A percentile compares a stretch with the other conserved stretches of the same genome.
These are phyloP conservation scores for Macrotrachela quadricornifera DNA, from an alignment of 1,140 invertebrate species.

Conservation along the genomic window DNA sequence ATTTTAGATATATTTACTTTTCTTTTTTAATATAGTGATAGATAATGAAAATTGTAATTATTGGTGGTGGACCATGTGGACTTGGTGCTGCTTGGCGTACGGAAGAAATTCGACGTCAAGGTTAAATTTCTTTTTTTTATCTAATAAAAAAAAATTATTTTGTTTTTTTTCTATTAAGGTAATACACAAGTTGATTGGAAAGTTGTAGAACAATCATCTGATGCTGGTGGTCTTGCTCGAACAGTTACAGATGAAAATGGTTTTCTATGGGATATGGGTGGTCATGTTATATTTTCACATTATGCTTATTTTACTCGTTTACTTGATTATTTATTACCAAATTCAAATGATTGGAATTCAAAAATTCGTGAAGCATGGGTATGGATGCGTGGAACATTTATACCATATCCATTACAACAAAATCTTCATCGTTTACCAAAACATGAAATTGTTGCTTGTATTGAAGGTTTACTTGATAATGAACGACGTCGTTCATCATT, in stretches of 20 bases:
- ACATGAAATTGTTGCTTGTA: background rate
- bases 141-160: background rate
- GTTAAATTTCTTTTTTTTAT: conserved; percentile 10
- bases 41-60: conserved; percentile 14
- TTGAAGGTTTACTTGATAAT: background rate
- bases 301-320: background rate
- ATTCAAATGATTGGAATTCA: background rate
- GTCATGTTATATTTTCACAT: conserved; percentile 19
- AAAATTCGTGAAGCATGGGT: background rate
- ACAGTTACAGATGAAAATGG: conserved; percentile 19
- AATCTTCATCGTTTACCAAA: conserved; percentile 1
- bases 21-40: too few species aligned
- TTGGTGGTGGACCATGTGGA: conserved; percentile 15
- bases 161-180: background rate
- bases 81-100: conserved; percentile 14
- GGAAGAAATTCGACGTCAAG: conserved; percentile 11
- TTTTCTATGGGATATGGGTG: conserved; percentile 25
- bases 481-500: background rate
- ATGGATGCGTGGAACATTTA: background rate
- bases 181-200: background rate
- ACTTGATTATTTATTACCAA: background rate
- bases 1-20: too few species aligned
- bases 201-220: conserved; percentile 2
- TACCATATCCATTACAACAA: conserved; percentile 2
- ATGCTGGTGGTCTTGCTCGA: conserved; percentile 17